Evolutionary conservation across 2,888 invertebrate species (phyloP).

Genomic region (Helicoverpa assulta): DNA sequence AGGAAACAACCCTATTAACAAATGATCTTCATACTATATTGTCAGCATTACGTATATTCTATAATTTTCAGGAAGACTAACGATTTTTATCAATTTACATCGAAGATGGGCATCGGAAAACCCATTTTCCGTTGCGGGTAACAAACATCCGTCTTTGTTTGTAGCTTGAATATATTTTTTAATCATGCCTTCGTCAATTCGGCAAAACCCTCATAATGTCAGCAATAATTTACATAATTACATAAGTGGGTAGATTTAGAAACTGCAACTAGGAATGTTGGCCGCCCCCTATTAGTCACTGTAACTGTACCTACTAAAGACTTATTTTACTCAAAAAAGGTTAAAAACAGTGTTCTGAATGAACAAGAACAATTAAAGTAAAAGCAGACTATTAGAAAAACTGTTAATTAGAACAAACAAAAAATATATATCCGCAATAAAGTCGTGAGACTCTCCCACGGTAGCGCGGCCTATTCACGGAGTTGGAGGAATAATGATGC

Average conservation of each 20-base stretch:
- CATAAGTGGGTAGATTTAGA: not conserved
- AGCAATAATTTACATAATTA: constrained; percentile 47
- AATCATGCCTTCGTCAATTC: constrained; percentile 16
- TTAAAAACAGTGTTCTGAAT: constrained; percentile 64
- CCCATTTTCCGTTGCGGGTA: constrained; percentile 19
- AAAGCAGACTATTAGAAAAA: constrained; percentile 88
- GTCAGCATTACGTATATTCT: no score
- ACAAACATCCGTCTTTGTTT: constrained; percentile 2
- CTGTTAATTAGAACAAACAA: constrained; percentile 89
- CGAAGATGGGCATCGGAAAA: constrained; percentile 1
- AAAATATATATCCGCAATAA: constrained; percentile 89
- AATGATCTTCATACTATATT: no score
- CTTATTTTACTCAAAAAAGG: constrained; percentile 49
- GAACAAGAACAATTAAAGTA: constrained; percentile 85
- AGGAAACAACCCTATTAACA: no score
- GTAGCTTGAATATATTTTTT: constrained; percentile 6
- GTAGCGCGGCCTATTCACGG: constrained; percentile 82
- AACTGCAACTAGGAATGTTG: not conserved
- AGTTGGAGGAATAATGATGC: constrained; percentile 86
- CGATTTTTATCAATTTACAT: constrained; percentile 13
- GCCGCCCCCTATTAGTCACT: constrained; percentile 1
- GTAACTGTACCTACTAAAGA: not conserved
- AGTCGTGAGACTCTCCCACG: constrained; percentile 89
- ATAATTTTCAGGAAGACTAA: not conserved
- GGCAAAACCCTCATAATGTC: constrained; percentile 11